Evolutionary conservation across 2,888 invertebrate genomes (phyloP).

Genomic region (Drosophila quinaria): DNA sequence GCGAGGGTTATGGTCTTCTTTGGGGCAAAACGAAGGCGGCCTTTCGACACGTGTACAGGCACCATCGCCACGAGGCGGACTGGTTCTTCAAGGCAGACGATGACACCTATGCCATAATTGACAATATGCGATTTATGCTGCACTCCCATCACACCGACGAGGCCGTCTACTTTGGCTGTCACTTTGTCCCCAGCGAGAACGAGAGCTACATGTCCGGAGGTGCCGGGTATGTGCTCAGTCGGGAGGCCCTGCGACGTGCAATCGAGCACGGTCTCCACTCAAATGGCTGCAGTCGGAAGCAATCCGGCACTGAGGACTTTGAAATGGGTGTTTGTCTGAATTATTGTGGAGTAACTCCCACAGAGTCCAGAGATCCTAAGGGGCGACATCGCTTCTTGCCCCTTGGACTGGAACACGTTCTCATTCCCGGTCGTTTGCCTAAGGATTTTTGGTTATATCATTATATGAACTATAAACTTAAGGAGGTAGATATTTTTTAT

Average conservation of each 20-base stretch:
- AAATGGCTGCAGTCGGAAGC: constrained; percentile 85
- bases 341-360: constrained; percentile 93
- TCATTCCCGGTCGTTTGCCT: constrained; percentile 93
- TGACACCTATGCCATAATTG: constrained; percentile 98
- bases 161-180: constrained; percentile 95
- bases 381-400: constrained; percentile 97
- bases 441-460: constrained; percentile 96
- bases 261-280: constrained; percentile 87
- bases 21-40: constrained; percentile 99
- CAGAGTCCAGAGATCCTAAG: constrained; percentile 93
- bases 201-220: constrained; percentile 96
- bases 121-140: constrained; percentile 96
- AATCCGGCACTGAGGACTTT: constrained; percentile 82
- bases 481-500: constrained; percentile 86
- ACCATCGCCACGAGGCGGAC: constrained; percentile 94
- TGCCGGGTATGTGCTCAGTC: constrained; percentile 96
- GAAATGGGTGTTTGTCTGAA: constrained; percentile 90
- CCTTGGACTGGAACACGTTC: constrained; percentile 95
- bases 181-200: constrained; percentile 86
- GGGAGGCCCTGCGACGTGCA: constrained; percentile 91
- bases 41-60: constrained; percentile 93
- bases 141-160: constrained; percentile 89
- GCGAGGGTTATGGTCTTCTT: constrained; percentile 93
- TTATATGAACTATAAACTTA: constrained; percentile 95
- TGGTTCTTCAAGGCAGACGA: constrained; percentile 99